Evolutionary conservation across 2,797 vertebrate species (phyloP).

Genomic region (Hybognathus amarus): DNA sequence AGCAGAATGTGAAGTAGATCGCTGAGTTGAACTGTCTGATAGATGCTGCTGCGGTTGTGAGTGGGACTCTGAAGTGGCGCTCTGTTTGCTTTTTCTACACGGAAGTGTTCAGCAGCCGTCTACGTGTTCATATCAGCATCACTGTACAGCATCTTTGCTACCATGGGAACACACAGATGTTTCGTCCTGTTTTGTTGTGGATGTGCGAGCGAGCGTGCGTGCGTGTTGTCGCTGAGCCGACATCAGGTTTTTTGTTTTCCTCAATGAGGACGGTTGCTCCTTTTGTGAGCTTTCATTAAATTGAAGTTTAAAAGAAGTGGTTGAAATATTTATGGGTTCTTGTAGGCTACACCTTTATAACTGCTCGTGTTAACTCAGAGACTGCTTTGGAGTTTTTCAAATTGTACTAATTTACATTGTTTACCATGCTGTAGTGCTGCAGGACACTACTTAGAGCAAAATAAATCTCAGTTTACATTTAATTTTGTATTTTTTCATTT

Average conservation of each 20-base stretch:
- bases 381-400: constrained; percentile 86
- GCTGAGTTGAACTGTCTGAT: constrained; percentile 74
- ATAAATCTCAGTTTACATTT: constrained; percentile 98
- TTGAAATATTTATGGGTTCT: constrained; percentile 99
- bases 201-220: constrained; percentile 81
- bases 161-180: constrained; percentile 92
- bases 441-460: constrained; percentile 95
- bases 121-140: constrained; percentile 97
- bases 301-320: constrained; percentile 91
- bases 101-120: constrained; percentile 72
- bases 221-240: constrained; percentile 98
- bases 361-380: constrained; percentile 89
- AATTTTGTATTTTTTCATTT: constrained; percentile 79
- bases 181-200: constrained; percentile 69
- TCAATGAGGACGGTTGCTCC: constrained; percentile 99
- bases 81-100: constrained; percentile 63
- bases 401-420: constrained; percentile 99
- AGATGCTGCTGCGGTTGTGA: constrained; percentile 75
- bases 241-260: constrained; percentile 99
- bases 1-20: constrained; percentile 76
- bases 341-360: constrained; percentile 98
- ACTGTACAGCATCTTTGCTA: constrained; percentile 94
- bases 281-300: constrained; percentile 98
- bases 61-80: constrained; percentile 56
- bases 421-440: constrained; percentile 98